Base-by-base conservation (phyloP, 2,888 invertebrate genomes). In the Hybos culiciformis region DNA sequence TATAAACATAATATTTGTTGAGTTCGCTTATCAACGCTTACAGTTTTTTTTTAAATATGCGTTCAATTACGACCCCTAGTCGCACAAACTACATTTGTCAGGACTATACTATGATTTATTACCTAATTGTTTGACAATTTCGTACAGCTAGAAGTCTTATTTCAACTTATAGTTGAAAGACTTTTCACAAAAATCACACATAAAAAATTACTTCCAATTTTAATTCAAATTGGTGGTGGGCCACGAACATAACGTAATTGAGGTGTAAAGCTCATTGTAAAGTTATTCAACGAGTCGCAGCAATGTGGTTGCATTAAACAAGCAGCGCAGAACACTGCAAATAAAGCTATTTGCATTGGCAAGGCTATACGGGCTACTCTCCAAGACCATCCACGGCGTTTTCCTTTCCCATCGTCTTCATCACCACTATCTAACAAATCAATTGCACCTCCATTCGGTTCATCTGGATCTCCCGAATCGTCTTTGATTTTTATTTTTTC, bases 211-310 rank as follows among this genome's bases (percentile, higher is more conserved):
- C n/a, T n/a, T n/a, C n/a, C n/a, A n/a, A n/a, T 32, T 20, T 31
- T 21, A 48, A 50, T 58, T 75, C 72, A 83, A 56, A 82, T 76
- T 17, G 84, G 83, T 47, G 83, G 83, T 32, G 83, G 82, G 47
- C 83, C 83, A 48, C 78, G 74, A 42, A 82, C 73, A 57, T 83
- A 84, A 50, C 79, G 75, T 52, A 85, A 67, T 58, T 83, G 81
- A 14, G 83, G 83, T 46, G 78, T 75, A 41, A 83, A 69, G 39
- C 79, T 80, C 61, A 80, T 70, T 48, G 77, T 76, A 53, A 81
- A 72, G 56, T 77, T 80, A 63, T 83, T 80, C 54, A 81, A 71
- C 49, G 76, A 73, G 62, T 83, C 81, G 66, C 83, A 83, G 61
- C 83, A 83, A 41, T 77, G 75, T 1, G 81, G 81, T 56, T 82